Evolutionary conservation across 2,113 vertebrate genomes (phyloP).

Genomic region (Miniopterus natalensis): DNA sequence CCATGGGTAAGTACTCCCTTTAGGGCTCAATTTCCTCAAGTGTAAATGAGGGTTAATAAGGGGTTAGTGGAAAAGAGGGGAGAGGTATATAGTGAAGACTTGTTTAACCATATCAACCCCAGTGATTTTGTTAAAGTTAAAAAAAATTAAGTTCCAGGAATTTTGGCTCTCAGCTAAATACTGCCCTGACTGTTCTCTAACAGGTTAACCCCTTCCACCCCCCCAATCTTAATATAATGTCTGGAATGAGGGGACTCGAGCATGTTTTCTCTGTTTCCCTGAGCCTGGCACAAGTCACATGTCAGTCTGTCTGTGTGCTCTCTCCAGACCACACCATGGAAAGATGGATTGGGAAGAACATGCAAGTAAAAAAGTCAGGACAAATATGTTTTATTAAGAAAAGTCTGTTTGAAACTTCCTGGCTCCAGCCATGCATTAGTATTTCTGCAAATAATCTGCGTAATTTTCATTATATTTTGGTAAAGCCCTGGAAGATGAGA

Average conservation of each 20-base stretch:
- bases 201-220: fast-evolving
- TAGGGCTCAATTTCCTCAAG: neutral
- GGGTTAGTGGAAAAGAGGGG: neutral
- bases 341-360: neutral
- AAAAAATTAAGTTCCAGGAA: neutral
- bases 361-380: neutral
- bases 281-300: neutral
- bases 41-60: neutral
- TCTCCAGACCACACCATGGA: neutral
- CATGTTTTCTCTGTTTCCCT: neutral
- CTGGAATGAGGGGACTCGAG: neutral
- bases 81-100: neutral
- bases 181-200: neutral
- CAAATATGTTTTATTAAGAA: conserved; percentile 20
- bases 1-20: neutral
- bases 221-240: neutral
- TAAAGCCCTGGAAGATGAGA: conserved; percentile 12
- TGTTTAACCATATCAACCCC: neutral
- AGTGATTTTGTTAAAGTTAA: neutral
- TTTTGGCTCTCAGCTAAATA: neutral
- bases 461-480: conserved; percentile 7
- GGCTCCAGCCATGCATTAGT: neutral
- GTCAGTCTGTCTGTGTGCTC: neutral
- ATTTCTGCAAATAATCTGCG: conserved; percentile 11
- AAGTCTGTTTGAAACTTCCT: conserved; percentile 42